phyloP scores from a whole-genome alignment of 2,113 vertebrate genomes.

The Nothobranchius kuhntae region DNA sequence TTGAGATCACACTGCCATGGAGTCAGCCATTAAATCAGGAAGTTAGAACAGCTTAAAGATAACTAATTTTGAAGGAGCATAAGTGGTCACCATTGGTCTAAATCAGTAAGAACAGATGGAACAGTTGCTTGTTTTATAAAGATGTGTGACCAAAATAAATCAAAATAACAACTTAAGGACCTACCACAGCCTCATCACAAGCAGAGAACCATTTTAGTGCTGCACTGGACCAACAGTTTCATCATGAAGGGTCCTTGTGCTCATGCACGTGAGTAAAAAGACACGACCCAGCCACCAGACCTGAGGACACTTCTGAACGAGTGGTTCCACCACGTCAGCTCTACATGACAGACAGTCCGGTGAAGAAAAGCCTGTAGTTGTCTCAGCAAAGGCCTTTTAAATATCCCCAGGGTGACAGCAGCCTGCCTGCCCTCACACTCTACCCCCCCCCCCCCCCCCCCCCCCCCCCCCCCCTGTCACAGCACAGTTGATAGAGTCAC shows the following conservation, averaged over 20 bases:
- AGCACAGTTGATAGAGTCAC: conserved; percentile 30
- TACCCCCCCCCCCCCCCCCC: conserved; percentile 25
- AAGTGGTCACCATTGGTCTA: not conserved
- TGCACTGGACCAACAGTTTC: not conserved
- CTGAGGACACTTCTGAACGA: not conserved
- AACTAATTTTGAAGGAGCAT: too few relatives aligned
- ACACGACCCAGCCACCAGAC: not conserved
- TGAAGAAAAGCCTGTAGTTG: conserved; percentile 26
- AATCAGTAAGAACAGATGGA: not conserved
- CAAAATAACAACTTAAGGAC: not conserved
- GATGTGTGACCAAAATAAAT: not conserved
- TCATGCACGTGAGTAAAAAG: not conserved
- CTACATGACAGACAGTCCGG: conserved; percentile 35
- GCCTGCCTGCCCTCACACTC: conserved; percentile 46
- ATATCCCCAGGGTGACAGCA: conserved; percentile 50
- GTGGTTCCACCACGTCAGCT: conserved; percentile 22
- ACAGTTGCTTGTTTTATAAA: not conserved
- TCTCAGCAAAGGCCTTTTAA: conserved; percentile 55
- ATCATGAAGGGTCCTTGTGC: not conserved
- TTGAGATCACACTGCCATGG: too few relatives aligned
- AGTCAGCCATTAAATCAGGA: too few relatives aligned
- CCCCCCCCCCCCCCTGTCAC: conserved; percentile 32
- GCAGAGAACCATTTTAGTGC: not conserved
- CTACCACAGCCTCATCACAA: not conserved
- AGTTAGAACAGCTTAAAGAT: too few relatives aligned